Evolutionary conservation across 2,797 vertebrate species (phyloP).

Genomic region (Pantherophis alleghaniensis): DNA sequence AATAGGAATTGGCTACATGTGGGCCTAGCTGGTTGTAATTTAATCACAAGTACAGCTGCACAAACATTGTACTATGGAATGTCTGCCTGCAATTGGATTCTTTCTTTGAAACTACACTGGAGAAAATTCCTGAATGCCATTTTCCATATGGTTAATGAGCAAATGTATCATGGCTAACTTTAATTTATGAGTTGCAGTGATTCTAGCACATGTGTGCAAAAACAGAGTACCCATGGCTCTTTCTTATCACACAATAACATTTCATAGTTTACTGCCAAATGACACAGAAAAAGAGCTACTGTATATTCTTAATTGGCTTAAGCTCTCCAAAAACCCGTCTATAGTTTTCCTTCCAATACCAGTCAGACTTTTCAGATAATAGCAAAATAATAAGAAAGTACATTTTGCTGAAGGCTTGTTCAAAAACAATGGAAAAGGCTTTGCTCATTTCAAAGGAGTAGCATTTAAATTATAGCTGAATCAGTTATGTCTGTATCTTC

Average conservation of each 20-base stretch:
- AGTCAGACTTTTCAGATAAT: constrained; percentile 23
- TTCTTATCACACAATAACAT: constrained; percentile 73
- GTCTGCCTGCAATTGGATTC: constrained; percentile 88
- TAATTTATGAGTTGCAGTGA: constrained; percentile 77
- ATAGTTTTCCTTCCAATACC: constrained; percentile 50
- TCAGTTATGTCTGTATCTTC: background rate
- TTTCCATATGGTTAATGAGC: constrained; percentile 92
- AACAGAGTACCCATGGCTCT: constrained; percentile 67
- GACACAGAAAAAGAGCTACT: constrained; percentile 68
- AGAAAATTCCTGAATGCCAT: constrained; percentile 80
- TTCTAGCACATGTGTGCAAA: constrained; percentile 74
- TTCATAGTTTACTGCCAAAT: constrained; percentile 68
- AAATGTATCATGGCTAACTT: constrained; percentile 83
- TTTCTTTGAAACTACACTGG: constrained; percentile 83
- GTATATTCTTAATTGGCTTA: constrained; percentile 72
- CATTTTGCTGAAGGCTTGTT: constrained; percentile 32
- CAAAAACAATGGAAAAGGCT: constrained; percentile 36
- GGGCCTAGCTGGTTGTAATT: constrained; percentile 84
- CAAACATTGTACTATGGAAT: constrained; percentile 92
- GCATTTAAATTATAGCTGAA: constrained; percentile 33
- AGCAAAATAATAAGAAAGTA: constrained; percentile 21
- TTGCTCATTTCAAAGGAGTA: constrained; percentile 27
- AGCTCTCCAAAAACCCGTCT: constrained; percentile 59
- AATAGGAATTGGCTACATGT: constrained; percentile 78
- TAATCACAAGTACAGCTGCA: constrained; percentile 94